Evolutionary conservation across 2,113 vertebrate genomes (phyloP), one percentile per base, ranked within the genome.

Genomic region (Mesoclemmys tuberculata): DNA sequence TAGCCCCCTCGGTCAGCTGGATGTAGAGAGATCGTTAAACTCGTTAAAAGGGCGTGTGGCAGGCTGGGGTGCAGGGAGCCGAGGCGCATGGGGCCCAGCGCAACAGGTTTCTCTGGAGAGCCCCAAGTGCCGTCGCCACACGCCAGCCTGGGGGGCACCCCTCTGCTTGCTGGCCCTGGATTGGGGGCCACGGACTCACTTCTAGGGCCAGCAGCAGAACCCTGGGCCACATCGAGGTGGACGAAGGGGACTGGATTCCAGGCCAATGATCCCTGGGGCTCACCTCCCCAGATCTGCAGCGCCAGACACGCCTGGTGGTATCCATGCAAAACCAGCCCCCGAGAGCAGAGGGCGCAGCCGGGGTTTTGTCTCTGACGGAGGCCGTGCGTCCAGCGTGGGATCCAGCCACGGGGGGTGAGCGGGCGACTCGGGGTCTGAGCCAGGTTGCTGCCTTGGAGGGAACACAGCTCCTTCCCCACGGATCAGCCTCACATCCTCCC

Each of bases 401-500:
- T 64, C 13, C 29, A n/a, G 82, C 64, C 55, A 44, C 58, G 41
- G 52, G 51, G 2, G 10, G 22, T n/a, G 35, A 61, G 46, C 61
- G 81, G 68, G 5, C 27, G 54, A 79, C 38, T 51, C 1, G 11
- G 21, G 52, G 38, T 41, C 41, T n/a, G 44, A 46, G 82, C 54
- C 52, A 31, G 82, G 56, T 56, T n/a, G 84, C 89, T 88, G 90
- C 90, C 75, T 44, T 13, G 5, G 61, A 93, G 90, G 87, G 91
- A 2, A 6, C 68, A 27, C 87, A 2, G 4, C 54, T 24, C 87
- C 95, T 90, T 55, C 8, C 79, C 75, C 54, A 46, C 13, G 35
- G 35, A 89, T 56, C 94, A 85, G 82, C 46, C 90, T 89, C 89
- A 61, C 84, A 88, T 89, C 90, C 92, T 93, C 94, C 52, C 55